A percentile compares a stretch with the other conserved stretches of the same genome.
These are phyloP conservation scores for Rynchops niger DNA, from an alignment of 2,113 vertebrate species.

Conservation along the genomic window DNA sequence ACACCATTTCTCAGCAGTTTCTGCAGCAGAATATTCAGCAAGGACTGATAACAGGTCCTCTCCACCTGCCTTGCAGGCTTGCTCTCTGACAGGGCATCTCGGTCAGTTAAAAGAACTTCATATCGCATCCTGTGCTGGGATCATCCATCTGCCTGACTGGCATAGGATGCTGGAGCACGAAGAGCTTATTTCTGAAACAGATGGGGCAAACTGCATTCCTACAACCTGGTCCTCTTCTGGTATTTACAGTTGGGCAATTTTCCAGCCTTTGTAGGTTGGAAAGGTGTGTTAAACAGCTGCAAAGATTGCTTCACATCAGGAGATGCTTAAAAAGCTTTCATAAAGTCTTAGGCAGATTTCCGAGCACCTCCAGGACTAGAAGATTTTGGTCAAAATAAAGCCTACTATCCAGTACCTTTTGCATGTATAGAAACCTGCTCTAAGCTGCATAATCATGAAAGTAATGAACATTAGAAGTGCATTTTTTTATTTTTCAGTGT, in stretches of 20 bases:
- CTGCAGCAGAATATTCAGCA: not conserved
- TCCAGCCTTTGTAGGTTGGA: not conserved
- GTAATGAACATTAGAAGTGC: not conserved
- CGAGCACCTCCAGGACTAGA: not conserved
- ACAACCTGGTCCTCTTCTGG: not conserved
- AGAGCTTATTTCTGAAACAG: not conserved
- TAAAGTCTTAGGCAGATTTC: not conserved
- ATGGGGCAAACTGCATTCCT: not conserved
- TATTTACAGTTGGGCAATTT: not conserved
- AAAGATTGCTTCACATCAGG: not conserved
- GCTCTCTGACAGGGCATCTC: not conserved
- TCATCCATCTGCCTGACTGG: not conserved
- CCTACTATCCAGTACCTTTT: not conserved
- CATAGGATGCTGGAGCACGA: not conserved
- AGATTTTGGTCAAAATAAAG: not conserved
- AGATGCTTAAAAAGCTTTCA: not conserved
- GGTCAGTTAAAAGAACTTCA: not conserved
- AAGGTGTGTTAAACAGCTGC: not conserved
- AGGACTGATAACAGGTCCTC: not conserved
- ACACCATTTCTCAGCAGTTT: not conserved
- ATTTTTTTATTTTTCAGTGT: not conserved
- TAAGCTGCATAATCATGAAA: not conserved
- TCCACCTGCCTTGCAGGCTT: not conserved
- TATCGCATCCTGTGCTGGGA: not conserved
- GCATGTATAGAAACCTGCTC: not conserved